Evolutionary conservation across 2,113 vertebrate genomes (phyloP), one percentile per base, ranked within the genome.

Genomic region (Podarcis muralis): DNA sequence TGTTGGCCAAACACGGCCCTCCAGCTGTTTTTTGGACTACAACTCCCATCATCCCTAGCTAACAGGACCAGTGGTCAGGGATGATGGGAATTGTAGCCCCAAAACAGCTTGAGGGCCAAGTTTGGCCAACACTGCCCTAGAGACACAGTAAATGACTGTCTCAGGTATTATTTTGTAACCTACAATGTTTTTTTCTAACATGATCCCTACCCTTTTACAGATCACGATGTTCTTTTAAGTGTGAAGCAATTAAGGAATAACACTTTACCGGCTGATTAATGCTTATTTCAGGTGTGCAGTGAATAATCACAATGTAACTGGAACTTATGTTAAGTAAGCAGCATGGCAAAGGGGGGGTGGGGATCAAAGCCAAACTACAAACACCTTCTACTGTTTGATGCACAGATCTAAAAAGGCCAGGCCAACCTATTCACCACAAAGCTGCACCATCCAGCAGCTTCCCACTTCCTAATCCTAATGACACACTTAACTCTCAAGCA

Each of bases 161-260:
- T 23, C 74, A 48, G 57, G 3, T 7, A 78, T 62, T 25, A 69
- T 30, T 69, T 65, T 66, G 32, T 37, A 40, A 59, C 20, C 43
- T 59, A 15, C 43, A 66, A 68, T 4, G 48, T 15, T 48, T 35
- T 87, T 62, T 32, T 82, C 79, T 82, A 48, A 65, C 35, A 23
- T 65, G 27, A 62, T 43, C 25, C 32, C 23, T 37, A 37, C 48
- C 71, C 18, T 84, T 84, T 84, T 12, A 84, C n/a, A 40, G 40
- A 84, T 43, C 18, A 37, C 53, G 62, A 27, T 75, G 35, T 57
- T 81, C 32, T 43, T n/a, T 23, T 75, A 75, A 74, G 12, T 40
- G 57, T 82, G 69, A 75, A 62, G 35, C 18, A 69, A 87, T 87
- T n/a, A 87, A 87, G 30, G 62, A 79, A 48, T 23, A 79, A 69